Percentiles rank a stretch among this genome's conserved stretches.
These are phyloP conservation scores for Calyptommatus sinebrachiatus DNA, from an alignment of 2,113 vertebrate genomes.

Conservation along the genomic window DNA sequence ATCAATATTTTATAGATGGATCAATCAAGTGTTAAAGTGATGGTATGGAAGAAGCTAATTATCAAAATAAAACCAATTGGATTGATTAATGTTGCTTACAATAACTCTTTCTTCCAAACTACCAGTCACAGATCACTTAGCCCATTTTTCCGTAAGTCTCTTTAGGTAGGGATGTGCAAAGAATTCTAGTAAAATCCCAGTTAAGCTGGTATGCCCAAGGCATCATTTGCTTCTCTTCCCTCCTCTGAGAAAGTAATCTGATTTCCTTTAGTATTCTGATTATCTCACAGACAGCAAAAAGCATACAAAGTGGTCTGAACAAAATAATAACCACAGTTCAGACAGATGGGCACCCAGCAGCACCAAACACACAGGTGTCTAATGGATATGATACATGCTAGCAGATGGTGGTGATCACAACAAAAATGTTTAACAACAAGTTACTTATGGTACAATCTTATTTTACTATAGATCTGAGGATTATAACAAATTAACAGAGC, in stretches of 20 bases:
- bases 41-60: not conserved
- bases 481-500: not conserved
- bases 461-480: slow-evolving; percentile 2
- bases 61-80: not conserved
- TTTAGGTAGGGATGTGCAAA: not conserved
- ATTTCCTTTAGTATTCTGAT: not conserved
- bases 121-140: not conserved
- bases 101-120: not conserved
- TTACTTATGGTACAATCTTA: slow-evolving; percentile 25
- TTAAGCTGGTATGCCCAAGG: not conserved
- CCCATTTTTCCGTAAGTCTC: not conserved
- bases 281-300: slow-evolving; percentile 6
- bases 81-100: not conserved
- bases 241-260: slow-evolving; percentile 13
- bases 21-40: not conserved
- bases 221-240: not conserved
- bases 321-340: not conserved
- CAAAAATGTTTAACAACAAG: slow-evolving; percentile 9
- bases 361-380: not conserved
- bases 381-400: slow-evolving; percentile 20
- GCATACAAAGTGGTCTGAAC: not conserved
- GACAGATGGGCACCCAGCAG: not conserved
- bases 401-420: slow-evolving; percentile 16
- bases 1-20: not conserved
- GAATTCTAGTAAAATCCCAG: too few species aligned